These are phyloP conservation scores for Pseudocheirus occidentalis DNA, from an alignment of 2,797 vertebrate species.

Conservation along the genomic window DNA sequence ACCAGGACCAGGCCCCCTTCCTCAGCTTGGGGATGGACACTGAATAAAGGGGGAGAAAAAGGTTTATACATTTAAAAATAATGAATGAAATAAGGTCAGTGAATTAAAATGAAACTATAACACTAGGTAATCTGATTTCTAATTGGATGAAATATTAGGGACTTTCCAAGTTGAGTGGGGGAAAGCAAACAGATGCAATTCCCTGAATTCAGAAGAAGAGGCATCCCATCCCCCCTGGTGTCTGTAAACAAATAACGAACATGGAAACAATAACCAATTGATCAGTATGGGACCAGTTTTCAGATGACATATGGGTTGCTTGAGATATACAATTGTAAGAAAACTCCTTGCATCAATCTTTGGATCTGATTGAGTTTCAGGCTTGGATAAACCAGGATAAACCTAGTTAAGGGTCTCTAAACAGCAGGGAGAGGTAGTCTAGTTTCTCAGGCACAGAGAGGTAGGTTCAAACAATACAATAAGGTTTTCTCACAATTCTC, in stretches of 20 bases:
- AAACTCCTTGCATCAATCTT: not conserved
- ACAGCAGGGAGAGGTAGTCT: too few relatives aligned
- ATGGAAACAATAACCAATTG: not conserved
- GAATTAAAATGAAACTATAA: not conserved
- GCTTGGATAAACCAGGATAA: too few relatives aligned
- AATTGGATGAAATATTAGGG: not conserved
- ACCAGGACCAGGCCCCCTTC: not conserved
- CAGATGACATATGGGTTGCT: not conserved
- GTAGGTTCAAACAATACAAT: too few relatives aligned
- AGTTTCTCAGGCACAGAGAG: too few relatives aligned
- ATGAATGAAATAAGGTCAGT: not conserved
- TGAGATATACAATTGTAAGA: not conserved
- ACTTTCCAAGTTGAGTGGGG: not conserved
- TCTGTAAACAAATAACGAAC: not conserved
- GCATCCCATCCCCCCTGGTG: too few relatives aligned
- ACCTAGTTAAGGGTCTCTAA: too few relatives aligned
- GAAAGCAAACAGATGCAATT: not conserved
- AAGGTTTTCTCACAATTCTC: too few relatives aligned
- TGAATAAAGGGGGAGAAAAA: not conserved
- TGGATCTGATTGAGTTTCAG: not conserved
- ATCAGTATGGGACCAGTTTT: not conserved
- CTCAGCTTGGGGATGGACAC: not conserved
- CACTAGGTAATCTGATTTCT: not conserved
- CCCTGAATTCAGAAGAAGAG: not conserved
- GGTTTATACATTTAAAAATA: not conserved